Evolutionary conservation across 2,888 invertebrate genomes (phyloP).

Genomic region (Ophion obscuratus): DNA sequence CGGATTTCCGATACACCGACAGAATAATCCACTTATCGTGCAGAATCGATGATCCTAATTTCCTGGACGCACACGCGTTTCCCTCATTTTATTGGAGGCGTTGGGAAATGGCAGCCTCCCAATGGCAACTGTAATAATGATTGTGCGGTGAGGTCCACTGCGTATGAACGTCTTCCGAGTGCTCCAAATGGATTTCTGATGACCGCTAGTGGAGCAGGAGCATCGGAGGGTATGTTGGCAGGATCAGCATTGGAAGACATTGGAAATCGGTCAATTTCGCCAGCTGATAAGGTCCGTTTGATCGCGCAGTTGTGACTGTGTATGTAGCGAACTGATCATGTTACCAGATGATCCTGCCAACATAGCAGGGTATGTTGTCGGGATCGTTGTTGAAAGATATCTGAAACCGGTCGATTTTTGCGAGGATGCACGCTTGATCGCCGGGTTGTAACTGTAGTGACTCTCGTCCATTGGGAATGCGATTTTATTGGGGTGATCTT

Average conservation of each 20-base stretch:
- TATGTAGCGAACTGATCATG: no score
- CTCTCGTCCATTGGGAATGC: background rate
- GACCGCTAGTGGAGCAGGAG: background rate
- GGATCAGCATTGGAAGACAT: no score
- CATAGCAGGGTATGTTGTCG: no score
- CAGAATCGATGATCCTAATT: conserved; percentile 7
- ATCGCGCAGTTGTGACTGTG: no score
- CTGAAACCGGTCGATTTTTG: no score
- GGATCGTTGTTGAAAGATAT: no score
- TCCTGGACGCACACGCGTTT: background rate
- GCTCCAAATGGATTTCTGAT: background rate
- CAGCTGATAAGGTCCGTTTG: no score
- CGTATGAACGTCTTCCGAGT: background rate
- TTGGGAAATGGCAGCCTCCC: background rate
- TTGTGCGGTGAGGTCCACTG: no score
- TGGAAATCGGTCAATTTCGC: no score
- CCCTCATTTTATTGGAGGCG: background rate
- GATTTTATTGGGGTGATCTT: background rate
- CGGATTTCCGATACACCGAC: conserved; percentile 30
- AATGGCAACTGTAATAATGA: background rate
- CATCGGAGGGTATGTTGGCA: background rate
- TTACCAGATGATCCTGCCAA: no score
- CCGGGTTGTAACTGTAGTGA: no score
- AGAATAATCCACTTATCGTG: conserved; percentile 29
- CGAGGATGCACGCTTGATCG: no score